These are phyloP conservation scores for Ptilorrhoa leucosticta DNA, from an alignment of 2,113 vertebrate genomes.

Conservation along the genomic window DNA sequence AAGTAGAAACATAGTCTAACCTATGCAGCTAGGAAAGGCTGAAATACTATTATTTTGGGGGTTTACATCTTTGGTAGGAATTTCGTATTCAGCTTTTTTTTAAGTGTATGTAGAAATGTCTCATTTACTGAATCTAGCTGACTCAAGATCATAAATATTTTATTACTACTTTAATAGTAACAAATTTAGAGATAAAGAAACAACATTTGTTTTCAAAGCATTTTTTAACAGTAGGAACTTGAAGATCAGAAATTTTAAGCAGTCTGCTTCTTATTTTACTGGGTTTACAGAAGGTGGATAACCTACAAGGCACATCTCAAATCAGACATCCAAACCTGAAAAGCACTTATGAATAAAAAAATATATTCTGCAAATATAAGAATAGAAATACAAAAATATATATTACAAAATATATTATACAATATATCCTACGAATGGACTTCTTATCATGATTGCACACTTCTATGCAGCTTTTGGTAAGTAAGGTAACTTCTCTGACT, in stretches of 20 bases:
- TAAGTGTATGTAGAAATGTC: neutral
- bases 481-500: neutral
- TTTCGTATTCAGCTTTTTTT: neutral
- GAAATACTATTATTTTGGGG: neutral
- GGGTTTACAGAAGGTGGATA: neutral
- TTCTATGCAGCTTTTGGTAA: neutral
- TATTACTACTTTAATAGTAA: neutral
- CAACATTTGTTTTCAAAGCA: neutral
- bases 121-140: neutral
- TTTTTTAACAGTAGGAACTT: neutral
- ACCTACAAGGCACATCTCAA: neutral
- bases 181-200: neutral
- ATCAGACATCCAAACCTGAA: neutral
- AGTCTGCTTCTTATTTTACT: neutral
- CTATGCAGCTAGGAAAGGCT: neutral
- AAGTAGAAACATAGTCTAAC: neutral
- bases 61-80: neutral
- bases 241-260: neutral
- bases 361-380: neutral
- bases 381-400: neutral
- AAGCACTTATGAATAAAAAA: neutral
- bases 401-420: neutral
- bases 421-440: neutral
- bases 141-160: neutral
- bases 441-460: neutral